Conservation (phyloP, 2,888 invertebrate genomes). For the Ligdia adustata region DNA sequence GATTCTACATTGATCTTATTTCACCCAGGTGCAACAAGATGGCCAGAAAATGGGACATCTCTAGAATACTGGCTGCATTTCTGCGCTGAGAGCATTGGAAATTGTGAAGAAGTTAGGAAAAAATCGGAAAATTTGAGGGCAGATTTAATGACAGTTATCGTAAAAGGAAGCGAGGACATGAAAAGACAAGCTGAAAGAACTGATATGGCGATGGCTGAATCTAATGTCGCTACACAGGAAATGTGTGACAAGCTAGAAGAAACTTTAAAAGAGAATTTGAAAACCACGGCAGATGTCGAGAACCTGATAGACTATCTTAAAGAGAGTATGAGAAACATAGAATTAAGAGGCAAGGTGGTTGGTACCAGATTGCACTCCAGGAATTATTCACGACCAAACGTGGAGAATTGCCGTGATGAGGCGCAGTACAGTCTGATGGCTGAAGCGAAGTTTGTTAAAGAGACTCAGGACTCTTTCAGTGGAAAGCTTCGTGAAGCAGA, state of each 20-base stretch:
- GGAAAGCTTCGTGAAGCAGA: slow-evolving; percentile 87
- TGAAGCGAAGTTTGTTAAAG: slow-evolving; percentile 87
- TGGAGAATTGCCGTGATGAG: slow-evolving; percentile 93
- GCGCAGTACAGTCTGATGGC: slow-evolving; percentile 90
- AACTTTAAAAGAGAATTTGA: slow-evolving; percentile 88
- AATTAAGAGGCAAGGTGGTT: slow-evolving; percentile 89
- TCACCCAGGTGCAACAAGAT: slow-evolving; percentile 91
- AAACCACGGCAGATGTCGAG: slow-evolving; percentile 90
- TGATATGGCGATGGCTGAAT: slow-evolving; percentile 88
- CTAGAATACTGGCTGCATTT: slow-evolving; percentile 93
- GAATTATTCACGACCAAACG: slow-evolving; percentile 87
- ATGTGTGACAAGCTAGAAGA: slow-evolving; percentile 87
- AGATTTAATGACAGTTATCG: slow-evolving; percentile 88
- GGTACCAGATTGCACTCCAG: slow-evolving; percentile 92
- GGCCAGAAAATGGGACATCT: slow-evolving; percentile 88
- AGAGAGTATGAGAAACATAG: slow-evolving; percentile 87
- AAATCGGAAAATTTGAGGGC: slow-evolving; percentile 87
- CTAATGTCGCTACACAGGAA: slow-evolving; percentile 89
- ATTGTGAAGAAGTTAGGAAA: slow-evolving; percentile 89
- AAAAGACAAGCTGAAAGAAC: slow-evolving; percentile 93
- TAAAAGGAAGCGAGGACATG: slow-evolving; percentile 92
- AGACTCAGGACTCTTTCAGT: slow-evolving; percentile 73
- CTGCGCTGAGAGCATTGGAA: slow-evolving; percentile 89
- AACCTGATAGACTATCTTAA: slow-evolving; percentile 88
- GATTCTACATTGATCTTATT: slow-evolving; percentile 87